Conservation (phyloP, 2,113 vertebrate genomes). For the Hippocampus barbouri region DNA sequence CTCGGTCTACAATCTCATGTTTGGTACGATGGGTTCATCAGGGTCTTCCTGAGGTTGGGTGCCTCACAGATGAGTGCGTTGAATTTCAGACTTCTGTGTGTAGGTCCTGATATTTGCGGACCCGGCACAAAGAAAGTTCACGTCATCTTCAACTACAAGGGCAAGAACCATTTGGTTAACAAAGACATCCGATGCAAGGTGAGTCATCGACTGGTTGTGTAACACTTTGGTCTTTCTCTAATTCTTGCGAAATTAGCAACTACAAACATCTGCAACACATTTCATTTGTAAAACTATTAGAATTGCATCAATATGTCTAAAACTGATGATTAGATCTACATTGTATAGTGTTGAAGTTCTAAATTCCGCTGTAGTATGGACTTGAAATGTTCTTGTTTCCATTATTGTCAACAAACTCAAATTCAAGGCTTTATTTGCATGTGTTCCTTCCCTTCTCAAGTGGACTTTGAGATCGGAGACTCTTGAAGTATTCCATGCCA, state of each 20-base stretch:
- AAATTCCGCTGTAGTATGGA: too few relatives aligned
- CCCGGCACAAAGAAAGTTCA: conserved; percentile 85
- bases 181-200: conserved; percentile 84
- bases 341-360: too few relatives aligned
- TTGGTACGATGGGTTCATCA: conserved; percentile 62
- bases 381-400: too few relatives aligned
- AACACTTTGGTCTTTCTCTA: too few relatives aligned
- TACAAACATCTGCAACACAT: neutral
- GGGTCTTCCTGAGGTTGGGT: neutral
- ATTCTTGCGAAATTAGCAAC: too few relatives aligned
- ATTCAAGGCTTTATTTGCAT: too few relatives aligned
- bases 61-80: neutral
- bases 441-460: too few relatives aligned
- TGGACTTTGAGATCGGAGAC: too few relatives aligned
- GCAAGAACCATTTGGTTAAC: conserved; percentile 82
- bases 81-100: neutral
- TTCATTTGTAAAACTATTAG: neutral
- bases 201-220: conserved; percentile 21
- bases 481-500: too few relatives aligned
- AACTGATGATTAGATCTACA: too few relatives aligned
- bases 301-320: too few relatives aligned
- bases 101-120: conserved; percentile 86
- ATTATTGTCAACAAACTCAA: too few relatives aligned
- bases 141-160: conserved; percentile 82
- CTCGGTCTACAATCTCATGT: conserved; percentile 79